A percentile compares a stretch with the other conserved stretches of the same genome.
Evolutionary conservation across 1,140 invertebrate species (phyloP).

Genomic region (Helicoverpa zea): DNA sequence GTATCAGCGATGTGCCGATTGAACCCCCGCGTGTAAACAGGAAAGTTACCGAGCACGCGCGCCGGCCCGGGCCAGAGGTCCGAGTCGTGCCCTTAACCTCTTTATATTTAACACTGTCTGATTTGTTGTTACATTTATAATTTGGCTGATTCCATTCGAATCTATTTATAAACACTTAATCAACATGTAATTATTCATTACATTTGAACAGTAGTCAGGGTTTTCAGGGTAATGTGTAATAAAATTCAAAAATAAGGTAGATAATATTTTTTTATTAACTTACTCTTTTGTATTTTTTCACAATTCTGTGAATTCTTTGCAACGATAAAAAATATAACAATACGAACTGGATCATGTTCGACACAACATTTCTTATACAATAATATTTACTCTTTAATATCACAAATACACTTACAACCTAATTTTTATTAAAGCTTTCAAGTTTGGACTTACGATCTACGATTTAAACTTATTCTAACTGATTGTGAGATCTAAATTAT

Average conservation of each 20-base stretch:
- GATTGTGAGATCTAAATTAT: constrained; percentile 82
- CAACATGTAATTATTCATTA: constrained; percentile 17
- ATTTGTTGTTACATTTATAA: constrained; percentile 59
- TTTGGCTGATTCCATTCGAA: constrained; percentile 52
- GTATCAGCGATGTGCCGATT: constrained; percentile 12
- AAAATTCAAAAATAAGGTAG: constrained; percentile 79
- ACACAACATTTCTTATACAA: constrained; percentile 83
- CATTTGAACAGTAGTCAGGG: constrained; percentile 12
- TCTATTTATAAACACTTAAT: constrained; percentile 47
- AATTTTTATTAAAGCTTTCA: constrained; percentile 84
- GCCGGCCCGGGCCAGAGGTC: constrained; percentile 66
- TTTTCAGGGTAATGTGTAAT: constrained; percentile 56
- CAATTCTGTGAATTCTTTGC: constrained; percentile 81
- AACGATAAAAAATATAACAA: constrained; percentile 86
- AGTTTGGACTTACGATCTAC: constrained; percentile 82
- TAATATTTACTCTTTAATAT: constrained; percentile 86
- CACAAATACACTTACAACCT: constrained; percentile 83
- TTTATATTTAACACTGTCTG: constrained; percentile 69
- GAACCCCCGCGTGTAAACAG: constrained; percentile 67
- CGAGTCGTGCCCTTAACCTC: constrained; percentile 72
- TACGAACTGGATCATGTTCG: constrained; percentile 75
- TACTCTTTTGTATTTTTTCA: constrained; percentile 78
- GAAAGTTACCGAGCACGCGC: constrained; percentile 79
- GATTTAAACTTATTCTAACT: constrained; percentile 75
- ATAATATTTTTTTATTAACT: constrained; percentile 82